Percentiles rank a stretch among this genome's conserved stretches.
phyloP scores from a whole-genome alignment of 1,140 invertebrate species.

The Drosophila lowei region DNA sequence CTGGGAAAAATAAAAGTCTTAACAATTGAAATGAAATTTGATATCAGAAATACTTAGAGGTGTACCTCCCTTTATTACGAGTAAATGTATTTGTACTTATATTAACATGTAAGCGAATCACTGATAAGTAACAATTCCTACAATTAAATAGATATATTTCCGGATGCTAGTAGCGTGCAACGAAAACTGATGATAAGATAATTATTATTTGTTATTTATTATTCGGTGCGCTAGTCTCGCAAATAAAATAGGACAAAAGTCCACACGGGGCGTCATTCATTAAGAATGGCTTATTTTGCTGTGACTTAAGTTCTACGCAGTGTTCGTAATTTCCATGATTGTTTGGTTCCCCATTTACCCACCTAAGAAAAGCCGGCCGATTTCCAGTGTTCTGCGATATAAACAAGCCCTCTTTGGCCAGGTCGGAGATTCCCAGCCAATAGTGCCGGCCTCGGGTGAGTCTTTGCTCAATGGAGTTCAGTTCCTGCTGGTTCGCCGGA shows the following conservation, averaged over 20 bases:
- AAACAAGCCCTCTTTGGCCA: not conserved
- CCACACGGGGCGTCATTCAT: constrained; percentile 1
- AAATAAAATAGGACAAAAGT: not conserved
- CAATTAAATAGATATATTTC: too few relatives aligned
- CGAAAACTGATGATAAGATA: too few relatives aligned
- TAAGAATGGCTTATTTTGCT: too few relatives aligned
- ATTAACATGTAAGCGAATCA: too few relatives aligned
- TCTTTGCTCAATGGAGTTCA: not conserved
- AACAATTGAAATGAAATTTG: too few relatives aligned
- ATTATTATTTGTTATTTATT: not conserved
- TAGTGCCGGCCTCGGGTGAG: not conserved
- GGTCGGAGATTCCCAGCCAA: constrained; percentile 3
- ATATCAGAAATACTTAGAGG: too few relatives aligned
- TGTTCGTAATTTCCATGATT: not conserved
- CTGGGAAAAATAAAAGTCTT: too few relatives aligned
- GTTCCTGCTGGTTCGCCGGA: not conserved
- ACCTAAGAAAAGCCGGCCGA: not conserved
- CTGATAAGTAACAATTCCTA: too few relatives aligned
- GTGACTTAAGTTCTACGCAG: not conserved
- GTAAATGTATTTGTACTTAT: too few relatives aligned
- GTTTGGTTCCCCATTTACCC: not conserved
- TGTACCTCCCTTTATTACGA: too few relatives aligned
- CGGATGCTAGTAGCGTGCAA: too few relatives aligned
- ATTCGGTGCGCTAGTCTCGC: not conserved
- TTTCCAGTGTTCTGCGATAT: not conserved